Evolutionary conservation across 2,888 invertebrate species (phyloP).

Genomic region (Tachystola acroxantha): DNA sequence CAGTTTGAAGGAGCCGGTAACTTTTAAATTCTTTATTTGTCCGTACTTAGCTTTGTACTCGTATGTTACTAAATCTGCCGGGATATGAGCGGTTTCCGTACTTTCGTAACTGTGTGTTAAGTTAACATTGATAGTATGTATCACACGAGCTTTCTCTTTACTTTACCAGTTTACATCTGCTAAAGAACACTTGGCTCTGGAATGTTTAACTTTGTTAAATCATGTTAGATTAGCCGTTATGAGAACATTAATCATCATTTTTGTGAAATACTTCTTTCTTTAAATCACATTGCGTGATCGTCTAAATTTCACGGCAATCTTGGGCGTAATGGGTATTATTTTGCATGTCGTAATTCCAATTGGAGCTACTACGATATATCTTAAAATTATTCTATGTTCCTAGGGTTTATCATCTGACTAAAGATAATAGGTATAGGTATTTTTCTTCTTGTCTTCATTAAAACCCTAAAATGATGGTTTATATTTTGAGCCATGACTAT

Average conservation of each 20-base stretch:
- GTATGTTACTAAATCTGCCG: slow-evolving; percentile 16
- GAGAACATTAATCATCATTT: slow-evolving; percentile 9
- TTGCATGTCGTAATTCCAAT: too few species aligned
- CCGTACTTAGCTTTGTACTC: slow-evolving; percentile 5
- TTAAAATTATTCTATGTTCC: too few species aligned
- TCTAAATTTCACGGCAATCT: too few species aligned
- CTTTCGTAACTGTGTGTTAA: slow-evolving; percentile 28
- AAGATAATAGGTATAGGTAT: too few species aligned
- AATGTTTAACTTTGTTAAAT: slow-evolving; percentile 15
- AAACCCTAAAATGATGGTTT: too few species aligned
- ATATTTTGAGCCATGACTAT: too few species aligned
- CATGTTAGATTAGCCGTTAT: slow-evolving; percentile 11
- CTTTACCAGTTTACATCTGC: slow-evolving; percentile 25
- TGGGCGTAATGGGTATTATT: neutral
- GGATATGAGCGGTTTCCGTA: slow-evolving; percentile 26
- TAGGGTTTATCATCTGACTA: too few species aligned
- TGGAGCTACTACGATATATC: too few species aligned
- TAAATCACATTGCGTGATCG: neutral
- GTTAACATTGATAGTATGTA: slow-evolving; percentile 30
- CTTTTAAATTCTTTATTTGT: slow-evolving; percentile 14
- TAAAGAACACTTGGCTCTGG: slow-evolving; percentile 20
- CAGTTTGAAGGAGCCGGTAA: neutral
- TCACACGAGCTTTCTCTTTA: slow-evolving; percentile 27
- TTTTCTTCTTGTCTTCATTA: too few species aligned
- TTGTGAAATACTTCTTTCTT: neutral